Percentiles rank a stretch among this genome's conserved stretches.
phyloP scores from a whole-genome alignment of 2,888 invertebrate genomes.

The Diarsia dahlii region DNA sequence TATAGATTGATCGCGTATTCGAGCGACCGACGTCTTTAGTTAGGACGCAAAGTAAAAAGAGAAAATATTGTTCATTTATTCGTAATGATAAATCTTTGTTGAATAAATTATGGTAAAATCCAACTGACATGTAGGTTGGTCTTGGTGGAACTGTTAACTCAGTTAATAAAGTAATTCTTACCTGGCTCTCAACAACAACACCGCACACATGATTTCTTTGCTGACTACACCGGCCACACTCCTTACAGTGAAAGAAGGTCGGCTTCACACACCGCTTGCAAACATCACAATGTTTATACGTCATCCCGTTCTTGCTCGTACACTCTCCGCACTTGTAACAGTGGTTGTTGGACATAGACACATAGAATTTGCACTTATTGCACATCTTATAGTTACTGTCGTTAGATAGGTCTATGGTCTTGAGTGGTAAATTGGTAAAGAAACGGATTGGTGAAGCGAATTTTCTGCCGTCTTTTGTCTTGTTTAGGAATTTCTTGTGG shows the following conservation, averaged over 20 bases:
- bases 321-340: slow-evolving; percentile 84
- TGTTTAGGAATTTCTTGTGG: slow-evolving; percentile 93
- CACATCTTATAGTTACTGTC: slow-evolving; percentile 94
- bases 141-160: not conserved
- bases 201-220: slow-evolving; percentile 84
- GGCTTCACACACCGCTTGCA: slow-evolving; percentile 96
- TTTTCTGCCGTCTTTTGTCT: slow-evolving; percentile 92
- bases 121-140: not conserved
- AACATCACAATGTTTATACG: slow-evolving; percentile 94
- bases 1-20: not conserved
- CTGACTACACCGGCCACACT: slow-evolving; percentile 92
- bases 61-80: not conserved
- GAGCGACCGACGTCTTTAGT: not conserved
- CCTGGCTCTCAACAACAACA: slow-evolving; percentile 82
- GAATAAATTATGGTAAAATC: not conserved
- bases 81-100: not conserved
- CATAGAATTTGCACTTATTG: slow-evolving; percentile 93
- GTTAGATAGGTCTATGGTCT: slow-evolving; percentile 85
- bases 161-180: slow-evolving; percentile 56
- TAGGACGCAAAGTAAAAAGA: not conserved
- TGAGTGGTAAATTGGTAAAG: slow-evolving; percentile 94
- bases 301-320: slow-evolving; percentile 91
- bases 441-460: slow-evolving; percentile 96
- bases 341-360: slow-evolving; percentile 81
- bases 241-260: slow-evolving; percentile 94